A percentile compares a stretch with the other conserved stretches of the same genome.
phyloP scores from a whole-genome alignment of 2,797 vertebrate genomes.

The Gadopsis bispinosus region DNA sequence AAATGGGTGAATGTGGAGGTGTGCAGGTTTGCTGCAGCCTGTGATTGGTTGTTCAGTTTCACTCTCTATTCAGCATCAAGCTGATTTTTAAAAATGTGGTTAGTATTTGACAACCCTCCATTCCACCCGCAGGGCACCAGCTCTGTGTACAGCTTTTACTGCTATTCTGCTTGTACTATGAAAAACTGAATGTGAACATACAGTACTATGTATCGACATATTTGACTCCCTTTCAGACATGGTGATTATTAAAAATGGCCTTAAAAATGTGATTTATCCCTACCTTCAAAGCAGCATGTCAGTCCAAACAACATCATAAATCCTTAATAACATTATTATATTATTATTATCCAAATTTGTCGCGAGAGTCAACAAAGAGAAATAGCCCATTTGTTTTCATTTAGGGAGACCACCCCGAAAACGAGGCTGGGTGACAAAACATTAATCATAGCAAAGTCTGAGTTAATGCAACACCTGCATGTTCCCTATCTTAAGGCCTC shows the following conservation, averaged over 20 bases:
- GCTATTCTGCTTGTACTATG: neutral
- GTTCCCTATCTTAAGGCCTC: slow-evolving; percentile 13
- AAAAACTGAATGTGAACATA: neutral
- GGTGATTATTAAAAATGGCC: neutral
- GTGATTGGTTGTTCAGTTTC: slow-evolving; percentile 23
- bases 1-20: neutral
- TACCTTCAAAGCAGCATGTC: slow-evolving; percentile 6
- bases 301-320: slow-evolving; percentile 23
- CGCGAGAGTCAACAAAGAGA: slow-evolving; percentile 4
- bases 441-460: slow-evolving; percentile 50
- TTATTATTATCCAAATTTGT: neutral
- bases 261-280: slow-evolving; percentile 11
- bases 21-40: slow-evolving; percentile 24
- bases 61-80: slow-evolving; percentile 9
- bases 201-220: neutral
- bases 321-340: slow-evolving; percentile 6
- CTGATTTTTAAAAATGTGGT: neutral
- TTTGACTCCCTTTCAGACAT: slow-evolving; percentile 2
- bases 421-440: slow-evolving; percentile 26
- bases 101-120: neutral
- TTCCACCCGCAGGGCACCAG: neutral
- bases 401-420: slow-evolving; percentile 25
- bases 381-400: slow-evolving; percentile 53
- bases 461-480: neutral
- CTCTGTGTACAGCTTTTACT: neutral